These are phyloP conservation scores for Xyrauchen texanus DNA, from an alignment of 2,113 vertebrate species.

Conservation along the genomic window DNA sequence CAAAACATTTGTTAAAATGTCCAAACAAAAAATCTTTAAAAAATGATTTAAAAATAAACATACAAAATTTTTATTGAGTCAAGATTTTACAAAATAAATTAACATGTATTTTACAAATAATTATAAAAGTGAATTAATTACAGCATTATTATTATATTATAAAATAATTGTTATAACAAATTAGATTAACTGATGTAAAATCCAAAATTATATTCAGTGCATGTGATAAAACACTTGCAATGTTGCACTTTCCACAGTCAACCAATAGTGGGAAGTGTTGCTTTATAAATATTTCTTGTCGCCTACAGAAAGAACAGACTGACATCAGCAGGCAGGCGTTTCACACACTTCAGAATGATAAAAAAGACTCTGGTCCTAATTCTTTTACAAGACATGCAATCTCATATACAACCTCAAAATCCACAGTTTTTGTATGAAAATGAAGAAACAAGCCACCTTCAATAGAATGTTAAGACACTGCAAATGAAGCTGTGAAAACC, in stretches of 20 bases:
- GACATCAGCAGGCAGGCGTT: not conserved
- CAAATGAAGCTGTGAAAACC: conserved; percentile 4
- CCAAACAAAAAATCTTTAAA: too few species aligned
- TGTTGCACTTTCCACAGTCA: conserved; percentile 55
- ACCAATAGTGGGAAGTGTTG: conserved; percentile 69
- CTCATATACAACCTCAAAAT: not conserved
- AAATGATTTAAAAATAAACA: too few species aligned
- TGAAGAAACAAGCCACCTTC: conserved; percentile 1
- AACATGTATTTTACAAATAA: too few species aligned
- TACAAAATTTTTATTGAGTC: too few species aligned
- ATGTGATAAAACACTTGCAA: not conserved
- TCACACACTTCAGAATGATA: conserved; percentile 3
- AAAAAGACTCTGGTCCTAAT: conserved; percentile 1
- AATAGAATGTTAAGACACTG: not conserved
- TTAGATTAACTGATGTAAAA: conserved; percentile 5
- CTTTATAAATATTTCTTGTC: conserved; percentile 44
- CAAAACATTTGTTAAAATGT: too few species aligned
- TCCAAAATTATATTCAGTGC: not conserved
- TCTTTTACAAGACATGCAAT: not conserved
- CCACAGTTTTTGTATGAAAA: not conserved
- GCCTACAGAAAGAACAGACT: conserved; percentile 7
- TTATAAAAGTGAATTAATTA: too few species aligned
- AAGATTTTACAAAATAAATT: too few species aligned
- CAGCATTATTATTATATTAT: not conserved
- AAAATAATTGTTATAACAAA: not conserved